These are phyloP conservation scores for Molanna angustata DNA, from an alignment of 2,888 invertebrate species.

Conservation along the genomic window DNA sequence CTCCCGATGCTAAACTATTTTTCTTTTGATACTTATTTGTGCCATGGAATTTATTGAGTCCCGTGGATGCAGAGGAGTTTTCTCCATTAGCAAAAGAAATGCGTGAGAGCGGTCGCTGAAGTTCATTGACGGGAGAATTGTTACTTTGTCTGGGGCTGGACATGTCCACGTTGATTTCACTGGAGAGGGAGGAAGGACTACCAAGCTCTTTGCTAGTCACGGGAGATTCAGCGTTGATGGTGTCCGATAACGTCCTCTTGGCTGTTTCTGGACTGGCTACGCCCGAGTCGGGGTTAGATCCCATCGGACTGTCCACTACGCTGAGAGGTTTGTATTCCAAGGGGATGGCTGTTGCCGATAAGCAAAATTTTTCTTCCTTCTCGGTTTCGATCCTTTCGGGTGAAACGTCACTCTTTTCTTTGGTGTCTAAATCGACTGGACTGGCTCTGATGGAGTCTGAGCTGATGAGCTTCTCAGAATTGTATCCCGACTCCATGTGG, in stretches of 20 bases:
- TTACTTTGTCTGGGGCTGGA: constrained; percentile 45
- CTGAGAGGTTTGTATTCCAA: constrained; percentile 49
- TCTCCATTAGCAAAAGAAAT: constrained; percentile 7
- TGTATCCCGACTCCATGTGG: constrained; percentile 66
- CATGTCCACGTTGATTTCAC: constrained; percentile 57
- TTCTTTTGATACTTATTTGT: background rate
- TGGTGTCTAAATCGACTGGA: constrained; percentile 46
- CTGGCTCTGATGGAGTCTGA: constrained; percentile 51
- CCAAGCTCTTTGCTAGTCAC: constrained; percentile 48
- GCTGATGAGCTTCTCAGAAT: constrained; percentile 54
- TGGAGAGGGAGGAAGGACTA: constrained; percentile 52
- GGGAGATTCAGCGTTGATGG: constrained; percentile 51
- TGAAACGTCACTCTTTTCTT: constrained; percentile 57
- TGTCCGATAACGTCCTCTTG: constrained; percentile 56
- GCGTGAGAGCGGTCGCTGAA: constrained; percentile 3
- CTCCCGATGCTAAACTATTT: background rate
- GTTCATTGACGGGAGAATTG: constrained; percentile 22
- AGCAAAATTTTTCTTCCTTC: constrained; percentile 45
- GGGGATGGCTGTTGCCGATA: constrained; percentile 42
- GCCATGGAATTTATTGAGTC: background rate
- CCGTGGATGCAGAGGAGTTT: background rate
- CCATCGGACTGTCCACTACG: constrained; percentile 42
- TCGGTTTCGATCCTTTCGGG: constrained; percentile 58
- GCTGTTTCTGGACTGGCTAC: constrained; percentile 58
- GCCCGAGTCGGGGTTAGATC: constrained; percentile 53